These are phyloP conservation scores for Chiridota heheva DNA, from an alignment of 35 echinoderm and acorn worm genomes.

Conservation along the genomic window DNA sequence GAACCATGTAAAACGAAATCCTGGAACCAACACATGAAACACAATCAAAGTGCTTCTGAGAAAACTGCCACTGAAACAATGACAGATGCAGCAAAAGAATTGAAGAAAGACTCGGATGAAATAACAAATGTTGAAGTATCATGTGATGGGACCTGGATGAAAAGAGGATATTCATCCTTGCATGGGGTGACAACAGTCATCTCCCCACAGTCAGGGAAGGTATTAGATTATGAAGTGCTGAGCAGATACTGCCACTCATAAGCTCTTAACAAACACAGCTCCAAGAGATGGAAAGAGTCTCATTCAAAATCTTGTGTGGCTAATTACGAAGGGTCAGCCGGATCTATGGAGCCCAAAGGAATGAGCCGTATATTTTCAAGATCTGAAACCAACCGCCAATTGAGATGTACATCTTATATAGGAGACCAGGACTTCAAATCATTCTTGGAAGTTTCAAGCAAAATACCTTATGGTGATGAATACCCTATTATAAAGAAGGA, in stretches of 20 bases:
- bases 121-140: conserved; percentile 10
- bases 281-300: no score
- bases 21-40: conserved; percentile 1
- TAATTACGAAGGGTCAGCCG: no score
- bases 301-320: no score
- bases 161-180: conserved; percentile 17
- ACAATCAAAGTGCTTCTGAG: conserved; percentile 3
- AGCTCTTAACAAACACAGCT: no score
- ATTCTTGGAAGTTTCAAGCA: no score
- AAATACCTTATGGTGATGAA: no score
- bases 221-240: conserved; percentile 2
- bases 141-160: conserved; percentile 38
- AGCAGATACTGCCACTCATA: conserved; percentile 19
- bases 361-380: no score
- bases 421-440: no score
- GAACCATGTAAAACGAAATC: neutral
- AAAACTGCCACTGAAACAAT: neutral
- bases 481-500: no score
- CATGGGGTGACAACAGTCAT: conserved; percentile 16
- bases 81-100: conserved; percentile 7
- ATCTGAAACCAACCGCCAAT: no score
- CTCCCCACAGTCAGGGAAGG: conserved; percentile 9
- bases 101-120: neutral
- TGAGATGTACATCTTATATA: no score
- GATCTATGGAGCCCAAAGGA: no score